A percentile compares a stretch with the other conserved stretches of the same genome.
Evolutionary conservation across 2,888 invertebrate genomes (phyloP).

Genomic region (Agrypnus murinus): DNA sequence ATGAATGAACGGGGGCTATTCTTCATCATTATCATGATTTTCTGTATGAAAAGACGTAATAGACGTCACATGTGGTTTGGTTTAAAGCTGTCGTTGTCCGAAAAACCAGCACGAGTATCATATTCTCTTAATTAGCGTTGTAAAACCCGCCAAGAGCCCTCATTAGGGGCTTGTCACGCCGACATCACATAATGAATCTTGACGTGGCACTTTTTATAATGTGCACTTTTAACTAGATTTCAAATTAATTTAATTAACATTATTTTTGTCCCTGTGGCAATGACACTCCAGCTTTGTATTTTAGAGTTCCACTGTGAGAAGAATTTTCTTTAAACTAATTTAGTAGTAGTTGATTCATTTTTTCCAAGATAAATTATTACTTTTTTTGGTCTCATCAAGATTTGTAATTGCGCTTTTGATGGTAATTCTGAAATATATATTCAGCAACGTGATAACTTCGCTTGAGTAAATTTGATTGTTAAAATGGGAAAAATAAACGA

Average conservation of each 20-base stretch:
- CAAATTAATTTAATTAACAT: conserved; percentile 68
- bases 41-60: conserved; percentile 55
- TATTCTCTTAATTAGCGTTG: conserved; percentile 71
- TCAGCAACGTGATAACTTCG: background rate
- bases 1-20: conserved; percentile 48
- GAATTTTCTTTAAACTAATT: conserved; percentile 2
- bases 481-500: conserved; percentile 34
- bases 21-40: conserved; percentile 57
- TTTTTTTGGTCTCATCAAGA: no score
- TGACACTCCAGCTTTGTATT: conserved; percentile 21
- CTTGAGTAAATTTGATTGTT: conserved; percentile 17
- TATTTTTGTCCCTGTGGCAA: conserved; percentile 62
- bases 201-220: conserved; percentile 70
- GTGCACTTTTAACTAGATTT: conserved; percentile 68
- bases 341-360: background rate
- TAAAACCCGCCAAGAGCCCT: conserved; percentile 69
- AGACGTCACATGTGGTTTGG: conserved; percentile 61
- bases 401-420: no score
- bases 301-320: background rate
- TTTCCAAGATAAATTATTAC: background rate
- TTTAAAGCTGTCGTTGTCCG: conserved; percentile 66
- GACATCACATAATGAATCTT: conserved; percentile 70
- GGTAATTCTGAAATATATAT: no score
- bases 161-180: conserved; percentile 70
- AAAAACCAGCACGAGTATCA: conserved; percentile 67